Base-by-base conservation (phyloP, 2,888 invertebrate genomes). In the Eristalis tenax region DNA sequence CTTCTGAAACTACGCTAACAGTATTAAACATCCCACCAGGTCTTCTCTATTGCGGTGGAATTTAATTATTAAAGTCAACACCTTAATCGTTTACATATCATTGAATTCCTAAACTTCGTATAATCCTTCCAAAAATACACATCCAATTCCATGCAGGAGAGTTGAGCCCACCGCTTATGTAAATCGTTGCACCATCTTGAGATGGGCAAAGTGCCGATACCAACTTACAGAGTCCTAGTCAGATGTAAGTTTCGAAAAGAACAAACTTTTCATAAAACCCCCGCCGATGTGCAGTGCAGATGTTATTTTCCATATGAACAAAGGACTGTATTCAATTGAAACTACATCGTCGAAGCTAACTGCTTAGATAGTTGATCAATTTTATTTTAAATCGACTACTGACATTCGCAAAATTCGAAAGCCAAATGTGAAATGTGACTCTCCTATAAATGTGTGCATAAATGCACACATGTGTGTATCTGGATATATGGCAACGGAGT, bases 361-460 rank as follows among this genome's bases (percentile, higher is more conserved):
- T 84, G 59, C 68, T 57, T 73, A 59, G 63, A 43, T 63, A 73
- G 59, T 66, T 68, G 68, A 76, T 76, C 61, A 40, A 28, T 66
- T 61, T 68, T 28, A 43, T 74, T 56, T 61, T 11, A 50, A 59
- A 59, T 28, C 59, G 22, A 57, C 26, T 61, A 13, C n/a, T 4
- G 59, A 28, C 26, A 28, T 66, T 74, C 22, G 61, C 73, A 79
- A 79, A 50, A 79, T 75, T 84, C 65, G 69, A 61, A 84, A 71
- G 61, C 65, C 70, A 71, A 70, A 26, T 61, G 61, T 70, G 61
- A 66, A 66, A 38, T 56, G 78, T 70, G 69, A 70, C 70, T 70
- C 64, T 35, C 35, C 22, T 64, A 50, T 63, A 23, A 40, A 32
- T 15, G 23, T 66, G 10, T 66, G 35, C 23, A 64, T 26, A 40